Evolutionary conservation across 1,140 invertebrate genomes (phyloP).

Genomic region (Pollicipes pollicipes): DNA sequence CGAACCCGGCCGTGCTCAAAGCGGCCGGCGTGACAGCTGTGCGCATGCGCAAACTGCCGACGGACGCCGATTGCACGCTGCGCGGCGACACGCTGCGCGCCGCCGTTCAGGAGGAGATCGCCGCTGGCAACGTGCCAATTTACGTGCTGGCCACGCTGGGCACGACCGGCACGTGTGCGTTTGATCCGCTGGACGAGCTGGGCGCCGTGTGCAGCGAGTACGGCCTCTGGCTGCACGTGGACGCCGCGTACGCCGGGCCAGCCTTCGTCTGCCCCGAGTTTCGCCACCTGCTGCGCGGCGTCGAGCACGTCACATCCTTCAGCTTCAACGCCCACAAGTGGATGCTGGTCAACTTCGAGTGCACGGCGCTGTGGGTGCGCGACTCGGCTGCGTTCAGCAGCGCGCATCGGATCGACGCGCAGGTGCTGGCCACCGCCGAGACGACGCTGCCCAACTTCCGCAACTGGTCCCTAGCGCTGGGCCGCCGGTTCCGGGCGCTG

Average conservation of each 20-base stretch:
- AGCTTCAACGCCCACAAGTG: slow-evolving; percentile 94
- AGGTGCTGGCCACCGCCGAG: slow-evolving; percentile 60
- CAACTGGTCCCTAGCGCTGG: slow-evolving; percentile 60
- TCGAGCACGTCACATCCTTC: slow-evolving; percentile 74
- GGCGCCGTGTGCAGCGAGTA: not conserved
- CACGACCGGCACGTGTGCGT: not conserved
- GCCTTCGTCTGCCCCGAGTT: slow-evolving; percentile 89
- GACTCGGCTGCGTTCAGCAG: slow-evolving; percentile 27
- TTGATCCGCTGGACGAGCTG: not conserved
- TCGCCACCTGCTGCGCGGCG: slow-evolving; percentile 64
- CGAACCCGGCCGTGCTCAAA: slow-evolving; percentile 85
- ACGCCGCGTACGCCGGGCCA: slow-evolving; percentile 84
- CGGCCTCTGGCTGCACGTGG: slow-evolving; percentile 74
- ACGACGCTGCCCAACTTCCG: slow-evolving; percentile 97
- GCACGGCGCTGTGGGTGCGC: slow-evolving; percentile 37
- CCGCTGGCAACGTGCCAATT: too few species aligned
- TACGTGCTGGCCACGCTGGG: too few species aligned
- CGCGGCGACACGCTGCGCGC: slow-evolving; percentile 50
- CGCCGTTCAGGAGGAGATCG: slow-evolving; percentile 27
- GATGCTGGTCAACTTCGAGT: slow-evolving; percentile 88
- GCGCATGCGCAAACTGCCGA: slow-evolving; percentile 58
- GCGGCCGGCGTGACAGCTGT: slow-evolving; percentile 78
- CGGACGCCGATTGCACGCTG: slow-evolving; percentile 59
- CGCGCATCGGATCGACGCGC: slow-evolving; percentile 88
- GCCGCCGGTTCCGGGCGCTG: slow-evolving; percentile 25